Evolutionary conservation across 2,888 invertebrate genomes (phyloP).

Genomic region (Machimus atricapillus): DNA sequence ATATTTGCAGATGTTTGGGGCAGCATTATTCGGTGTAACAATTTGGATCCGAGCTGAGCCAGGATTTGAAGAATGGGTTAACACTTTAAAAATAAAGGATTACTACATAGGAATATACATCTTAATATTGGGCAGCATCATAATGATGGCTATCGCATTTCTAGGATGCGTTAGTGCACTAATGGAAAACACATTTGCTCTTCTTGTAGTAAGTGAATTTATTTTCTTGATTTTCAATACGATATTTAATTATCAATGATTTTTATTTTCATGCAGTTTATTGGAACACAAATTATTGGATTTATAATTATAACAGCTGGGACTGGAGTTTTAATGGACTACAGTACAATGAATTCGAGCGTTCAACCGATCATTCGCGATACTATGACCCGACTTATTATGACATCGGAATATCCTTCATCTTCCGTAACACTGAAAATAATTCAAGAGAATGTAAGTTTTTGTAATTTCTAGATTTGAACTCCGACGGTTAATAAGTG

Average conservation of each 20-base stretch:
- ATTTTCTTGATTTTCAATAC: background rate
- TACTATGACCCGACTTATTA: slow-evolving; percentile 75
- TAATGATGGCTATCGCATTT: slow-evolving; percentile 79
- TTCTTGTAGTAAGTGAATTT: slow-evolving; percentile 69
- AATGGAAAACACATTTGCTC: slow-evolving; percentile 74
- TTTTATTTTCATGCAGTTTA: slow-evolving; percentile 66
- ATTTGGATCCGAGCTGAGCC: slow-evolving; percentile 84
- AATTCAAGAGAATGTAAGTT: slow-evolving; percentile 83
- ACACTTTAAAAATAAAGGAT: slow-evolving; percentile 73
- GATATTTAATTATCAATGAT: background rate
- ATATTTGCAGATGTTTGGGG: slow-evolving; percentile 73
- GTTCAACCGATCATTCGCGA: slow-evolving; percentile 79
- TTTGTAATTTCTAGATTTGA: too few relatives aligned
- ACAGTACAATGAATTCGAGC: slow-evolving; percentile 80
- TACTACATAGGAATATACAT: slow-evolving; percentile 88
- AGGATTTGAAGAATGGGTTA: slow-evolving; percentile 83
- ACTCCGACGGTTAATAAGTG: too few relatives aligned
- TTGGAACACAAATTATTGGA: slow-evolving; percentile 74
- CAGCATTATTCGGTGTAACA: slow-evolving; percentile 77
- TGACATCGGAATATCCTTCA: slow-evolving; percentile 75
- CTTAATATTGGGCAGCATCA: slow-evolving; percentile 73
- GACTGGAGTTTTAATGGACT: slow-evolving; percentile 77
- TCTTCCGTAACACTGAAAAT: slow-evolving; percentile 74
- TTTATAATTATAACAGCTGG: slow-evolving; percentile 78
- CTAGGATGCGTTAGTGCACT: slow-evolving; percentile 84